These are phyloP conservation scores for Apomyelois bistriatella DNA, from an alignment of 2,888 invertebrate genomes.

Conservation along the genomic window DNA sequence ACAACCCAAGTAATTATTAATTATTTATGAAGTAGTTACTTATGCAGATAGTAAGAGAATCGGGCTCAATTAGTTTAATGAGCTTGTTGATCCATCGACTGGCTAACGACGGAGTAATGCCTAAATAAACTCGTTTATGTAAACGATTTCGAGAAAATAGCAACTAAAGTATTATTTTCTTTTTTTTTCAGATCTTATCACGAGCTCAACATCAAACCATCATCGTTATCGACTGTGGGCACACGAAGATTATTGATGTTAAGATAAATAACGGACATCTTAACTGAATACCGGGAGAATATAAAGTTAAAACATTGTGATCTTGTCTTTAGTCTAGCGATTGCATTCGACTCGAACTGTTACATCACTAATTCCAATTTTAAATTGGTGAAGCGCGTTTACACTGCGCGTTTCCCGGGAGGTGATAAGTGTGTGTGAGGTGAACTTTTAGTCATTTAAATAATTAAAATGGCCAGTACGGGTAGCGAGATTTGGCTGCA, in stretches of 20 bases:
- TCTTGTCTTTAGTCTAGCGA: slow-evolving; percentile 32
- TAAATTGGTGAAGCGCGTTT: slow-evolving; percentile 30
- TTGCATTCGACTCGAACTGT: slow-evolving; percentile 28
- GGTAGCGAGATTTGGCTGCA: slow-evolving; percentile 94
- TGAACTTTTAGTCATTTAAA: slow-evolving; percentile 34
- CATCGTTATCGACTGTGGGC: slow-evolving; percentile 50
- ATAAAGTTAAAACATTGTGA: slow-evolving; percentile 31
- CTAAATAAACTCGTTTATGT: slow-evolving; percentile 27
- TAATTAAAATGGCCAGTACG: slow-evolving; percentile 82
- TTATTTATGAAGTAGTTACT: background rate
- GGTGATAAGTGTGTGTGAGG: slow-evolving; percentile 35
- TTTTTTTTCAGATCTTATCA: slow-evolving; percentile 62
- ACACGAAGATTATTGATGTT: slow-evolving; percentile 37
- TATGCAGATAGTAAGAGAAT: background rate
- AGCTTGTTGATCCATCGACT: slow-evolving; percentile 7
- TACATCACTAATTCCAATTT: slow-evolving; percentile 18
- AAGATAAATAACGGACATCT: slow-evolving; percentile 26
- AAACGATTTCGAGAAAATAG: slow-evolving; percentile 27
- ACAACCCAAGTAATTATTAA: background rate
- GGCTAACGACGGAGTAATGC: background rate
- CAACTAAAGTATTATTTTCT: slow-evolving; percentile 31
- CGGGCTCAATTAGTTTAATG: slow-evolving; percentile 1
- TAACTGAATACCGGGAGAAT: slow-evolving; percentile 23
- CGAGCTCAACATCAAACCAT: slow-evolving; percentile 54
- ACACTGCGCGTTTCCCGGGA: slow-evolving; percentile 21